Base-by-base conservation (phyloP, 1,140 invertebrate species). In the Amyelois transitella region DNA sequence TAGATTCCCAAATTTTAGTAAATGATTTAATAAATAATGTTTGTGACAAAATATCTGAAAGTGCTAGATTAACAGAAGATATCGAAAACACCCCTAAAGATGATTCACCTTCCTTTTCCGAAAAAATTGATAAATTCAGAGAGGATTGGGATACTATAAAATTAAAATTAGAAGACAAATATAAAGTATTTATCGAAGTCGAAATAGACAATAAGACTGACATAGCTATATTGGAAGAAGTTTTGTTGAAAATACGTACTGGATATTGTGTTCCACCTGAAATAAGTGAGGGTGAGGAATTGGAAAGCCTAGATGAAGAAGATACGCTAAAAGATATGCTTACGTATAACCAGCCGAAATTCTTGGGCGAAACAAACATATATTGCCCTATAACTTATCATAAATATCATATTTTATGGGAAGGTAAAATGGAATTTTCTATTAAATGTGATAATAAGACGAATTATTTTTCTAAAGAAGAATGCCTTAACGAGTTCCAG, bases 301-400 rank as follows among this genome's bases (percentile, higher is more conserved):
- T 55, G 18, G 72, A 76, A 55, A 62, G 55, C 43, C 57, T 66
- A 49, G 73, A 75, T 43, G 73, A 75, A 60, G 58, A 76, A 48
- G 75, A 73, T 43, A 66, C 64, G 18, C 8, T 38, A 47, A 65
- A 66, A 65, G 66, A 79, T 62, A n/a, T 68, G 5, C 57, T 84
- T 7, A 69, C 64, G 0, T 76, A 81, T 58, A 79, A 88, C 52
- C 73, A 83, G 43, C 69, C 82, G 52, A 64, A 75, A 51, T 72
- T 74, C 47, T 81, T 90, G 18, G 89, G 90, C n/a, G 90, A 91
- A 68, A 91, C 89, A 5, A 80, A 70, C 55, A 45, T 82, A 54
- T 92, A 88, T 57, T 92, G 91, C 64, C 91, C 91, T 10, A 75
- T 92, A 17, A 75, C 89, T 6, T 89, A 88, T 63, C 63, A 77